Conservation (phyloP, 2,797 vertebrate species). For the Clarias laeviceps region DNA sequence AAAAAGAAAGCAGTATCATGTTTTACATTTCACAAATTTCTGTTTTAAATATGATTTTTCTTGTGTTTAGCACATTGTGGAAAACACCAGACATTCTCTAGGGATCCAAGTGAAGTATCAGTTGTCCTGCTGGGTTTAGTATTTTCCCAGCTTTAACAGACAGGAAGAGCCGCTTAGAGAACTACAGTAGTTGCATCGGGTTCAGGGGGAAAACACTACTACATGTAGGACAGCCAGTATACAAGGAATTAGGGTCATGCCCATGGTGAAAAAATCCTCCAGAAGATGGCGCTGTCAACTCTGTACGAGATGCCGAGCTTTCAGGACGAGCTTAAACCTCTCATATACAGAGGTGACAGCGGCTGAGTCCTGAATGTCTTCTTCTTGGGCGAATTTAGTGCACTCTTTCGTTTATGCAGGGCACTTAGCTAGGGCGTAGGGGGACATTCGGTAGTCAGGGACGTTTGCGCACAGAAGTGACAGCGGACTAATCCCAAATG, state of each 20-base stretch:
- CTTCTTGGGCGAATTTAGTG: background rate
- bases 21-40: background rate
- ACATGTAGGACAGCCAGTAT: background rate
- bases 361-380: background rate
- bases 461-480: background rate
- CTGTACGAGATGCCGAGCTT: constrained; percentile 32
- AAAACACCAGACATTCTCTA: background rate
- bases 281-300: constrained; percentile 66
- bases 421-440: background rate
- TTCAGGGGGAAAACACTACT: background rate
- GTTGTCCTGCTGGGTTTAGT: background rate
- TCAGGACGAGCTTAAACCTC: constrained; percentile 22
- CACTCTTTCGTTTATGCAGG: background rate
- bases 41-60: background rate
- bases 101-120: background rate
- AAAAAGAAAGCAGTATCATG: background rate
- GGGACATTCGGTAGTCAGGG: background rate
- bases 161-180: background rate
- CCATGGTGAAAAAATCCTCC: constrained; percentile 49
- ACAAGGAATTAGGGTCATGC: background rate
- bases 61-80: background rate
- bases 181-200: background rate
- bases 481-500: constrained; percentile 8
- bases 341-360: constrained; percentile 49
- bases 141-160: background rate